Conservation (phyloP, 2,797 vertebrate genomes). For the Xenops minutus region DNA sequence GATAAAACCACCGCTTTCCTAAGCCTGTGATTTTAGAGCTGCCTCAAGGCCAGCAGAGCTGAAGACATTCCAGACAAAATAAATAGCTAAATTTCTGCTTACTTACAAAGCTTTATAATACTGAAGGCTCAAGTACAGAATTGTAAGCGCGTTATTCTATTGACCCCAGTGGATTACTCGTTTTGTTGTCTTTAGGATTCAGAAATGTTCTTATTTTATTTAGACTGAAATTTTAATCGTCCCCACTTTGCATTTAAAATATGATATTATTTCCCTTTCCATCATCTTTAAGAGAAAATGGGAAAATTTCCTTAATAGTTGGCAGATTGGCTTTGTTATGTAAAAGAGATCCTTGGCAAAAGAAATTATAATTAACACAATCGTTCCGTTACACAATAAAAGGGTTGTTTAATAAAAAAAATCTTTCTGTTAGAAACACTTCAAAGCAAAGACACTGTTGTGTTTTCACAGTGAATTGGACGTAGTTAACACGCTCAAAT, state of each 20-base stretch:
- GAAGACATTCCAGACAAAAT: slow-evolving; percentile 30
- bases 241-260: slow-evolving; percentile 38
- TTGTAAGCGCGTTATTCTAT: not conserved
- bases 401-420: not conserved
- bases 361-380: not conserved
- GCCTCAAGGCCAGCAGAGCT: slow-evolving; percentile 40
- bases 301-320: slow-evolving; percentile 5
- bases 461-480: not conserved
- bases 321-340: slow-evolving; percentile 47
- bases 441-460: slow-evolving; percentile 12
- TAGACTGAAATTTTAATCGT: not conserved
- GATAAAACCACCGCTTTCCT: slow-evolving; percentile 21
- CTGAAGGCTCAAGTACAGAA: not conserved
- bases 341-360: not conserved
- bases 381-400: not conserved
- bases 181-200: slow-evolving; percentile 14
- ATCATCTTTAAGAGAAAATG: not conserved
- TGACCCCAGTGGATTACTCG: not conserved
- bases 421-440: slow-evolving; percentile 12
- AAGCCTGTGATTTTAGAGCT: slow-evolving; percentile 39
- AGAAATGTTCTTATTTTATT: slow-evolving; percentile 35
- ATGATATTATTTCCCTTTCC: slow-evolving; percentile 14
- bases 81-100: slow-evolving; percentile 34
- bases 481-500: not conserved
- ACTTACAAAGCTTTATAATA: slow-evolving; percentile 17